A percentile compares a stretch with the other conserved stretches of the same genome.
Conservation (phyloP, 2,113 vertebrate species). For the Nansenia antarctica region DNA sequence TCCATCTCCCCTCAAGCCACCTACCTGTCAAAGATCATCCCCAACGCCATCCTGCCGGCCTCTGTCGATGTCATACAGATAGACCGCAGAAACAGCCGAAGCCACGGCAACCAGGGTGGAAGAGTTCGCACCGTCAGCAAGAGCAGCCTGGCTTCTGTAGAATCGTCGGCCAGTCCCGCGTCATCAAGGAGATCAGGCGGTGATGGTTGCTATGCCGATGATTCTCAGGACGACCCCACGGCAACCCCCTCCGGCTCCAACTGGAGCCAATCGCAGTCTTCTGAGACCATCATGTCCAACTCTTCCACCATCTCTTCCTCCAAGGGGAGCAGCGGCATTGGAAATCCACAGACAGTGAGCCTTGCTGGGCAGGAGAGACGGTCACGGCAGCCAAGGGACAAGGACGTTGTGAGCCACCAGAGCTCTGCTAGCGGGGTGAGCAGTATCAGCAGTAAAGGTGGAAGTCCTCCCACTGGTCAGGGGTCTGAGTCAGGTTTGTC, state of each 20-base stretch:
- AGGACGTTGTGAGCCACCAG: constrained; percentile 63
- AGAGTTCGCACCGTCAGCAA: constrained; percentile 84
- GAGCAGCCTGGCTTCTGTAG: constrained; percentile 78
- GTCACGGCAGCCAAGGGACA: constrained; percentile 24
- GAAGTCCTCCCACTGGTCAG: constrained; percentile 21
- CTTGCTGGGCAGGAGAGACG: constrained; percentile 28
- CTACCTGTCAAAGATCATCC: constrained; percentile 96
- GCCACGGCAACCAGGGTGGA: constrained; percentile 39
- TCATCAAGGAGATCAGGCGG: constrained; percentile 71
- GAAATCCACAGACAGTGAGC: constrained; percentile 25
- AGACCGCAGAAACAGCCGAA: constrained; percentile 68
- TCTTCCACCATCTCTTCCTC: constrained; percentile 86
- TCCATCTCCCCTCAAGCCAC: constrained; percentile 96
- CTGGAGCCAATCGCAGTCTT: constrained; percentile 90
- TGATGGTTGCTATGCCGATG: constrained; percentile 58
- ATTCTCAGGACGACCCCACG: constrained; percentile 51
- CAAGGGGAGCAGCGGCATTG: constrained; percentile 66
- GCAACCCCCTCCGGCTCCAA: constrained; percentile 77
- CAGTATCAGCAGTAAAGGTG: constrained; percentile 37
- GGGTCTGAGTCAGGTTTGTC: constrained; percentile 28
- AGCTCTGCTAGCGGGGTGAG: constrained; percentile 63
- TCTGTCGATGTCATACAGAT: constrained; percentile 92
- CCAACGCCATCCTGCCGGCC: constrained; percentile 88
- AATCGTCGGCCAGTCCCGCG: constrained; percentile 79
- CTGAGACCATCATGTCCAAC: constrained; percentile 87